Evolutionary conservation across 2,113 vertebrate species (phyloP).

Genomic region (Vidua chalybeata): DNA sequence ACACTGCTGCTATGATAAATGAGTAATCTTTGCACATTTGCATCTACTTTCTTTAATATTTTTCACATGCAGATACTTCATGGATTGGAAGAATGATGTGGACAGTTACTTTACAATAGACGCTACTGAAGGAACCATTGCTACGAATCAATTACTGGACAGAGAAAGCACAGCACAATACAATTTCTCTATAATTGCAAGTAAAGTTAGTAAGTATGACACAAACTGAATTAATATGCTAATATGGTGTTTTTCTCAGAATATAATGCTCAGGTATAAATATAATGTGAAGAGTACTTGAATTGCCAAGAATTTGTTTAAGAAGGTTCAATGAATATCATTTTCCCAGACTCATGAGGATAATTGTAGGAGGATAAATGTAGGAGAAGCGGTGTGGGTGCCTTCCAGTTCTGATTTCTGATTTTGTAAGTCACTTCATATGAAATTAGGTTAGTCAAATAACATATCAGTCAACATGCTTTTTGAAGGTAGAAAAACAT

Average conservation of each 20-base stretch:
- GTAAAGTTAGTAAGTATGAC: constrained; percentile 96
- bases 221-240: constrained; percentile 17
- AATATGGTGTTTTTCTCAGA: background rate
- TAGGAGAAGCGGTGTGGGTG: background rate
- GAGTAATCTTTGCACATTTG: constrained; percentile 54
- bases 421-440: background rate
- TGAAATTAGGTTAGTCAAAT: background rate
- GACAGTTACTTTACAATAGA: constrained; percentile 95
- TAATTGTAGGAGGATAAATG: background rate
- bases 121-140: constrained; percentile 90
- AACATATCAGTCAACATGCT: background rate
- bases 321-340: background rate
- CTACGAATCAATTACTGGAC: constrained; percentile 92
- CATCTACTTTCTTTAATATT: constrained; percentile 50
- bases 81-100: constrained; percentile 91
- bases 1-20: constrained; percentile 51
- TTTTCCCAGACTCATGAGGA: background rate
- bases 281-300: background rate
- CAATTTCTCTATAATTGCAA: constrained; percentile 94
- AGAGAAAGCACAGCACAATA: constrained; percentile 90
- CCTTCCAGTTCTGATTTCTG: background rate
- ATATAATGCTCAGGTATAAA: constrained; percentile 5
- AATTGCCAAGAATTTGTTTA: constrained; percentile 11
- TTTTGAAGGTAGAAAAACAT: background rate
- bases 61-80: constrained; percentile 85